Conservation (phyloP, 2,113 vertebrate genomes). For the Heterotilapia buettikoferi region DNA sequence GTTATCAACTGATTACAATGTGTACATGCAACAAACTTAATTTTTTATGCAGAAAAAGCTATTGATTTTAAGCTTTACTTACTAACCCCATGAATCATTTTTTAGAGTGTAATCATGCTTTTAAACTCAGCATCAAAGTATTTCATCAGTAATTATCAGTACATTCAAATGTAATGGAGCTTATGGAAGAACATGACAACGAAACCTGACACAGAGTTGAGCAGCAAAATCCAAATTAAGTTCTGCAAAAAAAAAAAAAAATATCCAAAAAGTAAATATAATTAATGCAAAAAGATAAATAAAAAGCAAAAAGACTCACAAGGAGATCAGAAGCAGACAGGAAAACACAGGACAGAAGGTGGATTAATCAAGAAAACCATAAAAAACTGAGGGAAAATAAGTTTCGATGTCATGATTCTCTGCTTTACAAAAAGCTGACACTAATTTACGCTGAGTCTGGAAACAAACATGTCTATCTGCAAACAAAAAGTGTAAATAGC, state of each 20-base stretch:
- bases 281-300: not conserved
- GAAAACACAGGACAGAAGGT: not conserved
- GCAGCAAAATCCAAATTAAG: not conserved
- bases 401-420: not conserved
- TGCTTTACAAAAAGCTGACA: not conserved
- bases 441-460: rapidly evolving
- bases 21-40: too few relatives aligned
- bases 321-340: not conserved
- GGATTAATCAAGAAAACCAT: not conserved
- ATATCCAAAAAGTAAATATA: not conserved
- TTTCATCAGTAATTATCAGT: not conserved
- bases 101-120: not conserved
- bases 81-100: too few relatives aligned
- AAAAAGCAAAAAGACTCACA: not conserved
- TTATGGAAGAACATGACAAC: not conserved
- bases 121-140: not conserved
- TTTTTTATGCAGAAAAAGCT: too few relatives aligned
- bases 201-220: not conserved
- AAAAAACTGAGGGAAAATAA: not conserved
- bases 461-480: not conserved
- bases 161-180: not conserved
- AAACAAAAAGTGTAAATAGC: not conserved
- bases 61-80: too few relatives aligned
- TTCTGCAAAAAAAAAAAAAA: not conserved
- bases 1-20: too few relatives aligned